These are phyloP conservation scores for Chaetorhynchus papuensis DNA, from an alignment of 2,113 vertebrate species.

Conservation along the genomic window DNA sequence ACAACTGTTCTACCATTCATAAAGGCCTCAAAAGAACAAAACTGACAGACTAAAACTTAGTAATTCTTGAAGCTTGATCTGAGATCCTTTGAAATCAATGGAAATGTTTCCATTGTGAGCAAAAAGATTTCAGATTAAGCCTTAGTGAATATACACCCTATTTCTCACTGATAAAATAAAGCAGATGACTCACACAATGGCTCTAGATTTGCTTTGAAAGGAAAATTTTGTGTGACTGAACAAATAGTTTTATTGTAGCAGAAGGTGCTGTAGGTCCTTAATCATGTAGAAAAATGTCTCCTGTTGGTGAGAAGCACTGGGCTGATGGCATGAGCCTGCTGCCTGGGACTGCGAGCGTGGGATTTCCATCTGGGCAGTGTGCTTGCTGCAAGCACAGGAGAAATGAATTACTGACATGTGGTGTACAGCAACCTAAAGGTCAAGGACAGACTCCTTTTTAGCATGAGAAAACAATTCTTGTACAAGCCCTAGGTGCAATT, in stretches of 20 bases:
- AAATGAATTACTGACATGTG: background rate
- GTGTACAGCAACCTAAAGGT: background rate
- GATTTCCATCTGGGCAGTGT: conserved; percentile 20
- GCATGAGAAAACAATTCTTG: background rate
- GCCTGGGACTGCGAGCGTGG: background rate
- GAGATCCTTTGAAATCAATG: background rate
- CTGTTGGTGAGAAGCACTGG: background rate
- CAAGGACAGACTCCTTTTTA: background rate
- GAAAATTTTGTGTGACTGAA: background rate
- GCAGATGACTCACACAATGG: background rate
- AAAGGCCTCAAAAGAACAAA: background rate
- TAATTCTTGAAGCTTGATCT: background rate
- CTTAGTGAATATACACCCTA: background rate
- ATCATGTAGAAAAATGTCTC: background rate
- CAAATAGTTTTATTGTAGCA: background rate
- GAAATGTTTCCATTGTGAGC: background rate
- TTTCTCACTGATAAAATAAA: background rate
- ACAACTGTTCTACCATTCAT: background rate
- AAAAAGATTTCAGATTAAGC: background rate
- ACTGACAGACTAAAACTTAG: background rate
- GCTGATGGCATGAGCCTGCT: background rate
- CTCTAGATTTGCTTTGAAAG: background rate
- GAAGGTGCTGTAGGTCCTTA: background rate
- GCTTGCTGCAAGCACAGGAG: background rate
- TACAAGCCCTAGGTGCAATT: background rate